Percentiles rank a stretch among this genome's conserved stretches.
Evolutionary conservation across 2,113 vertebrate genomes (phyloP).

Genomic region (Hyperopisus bebe): DNA sequence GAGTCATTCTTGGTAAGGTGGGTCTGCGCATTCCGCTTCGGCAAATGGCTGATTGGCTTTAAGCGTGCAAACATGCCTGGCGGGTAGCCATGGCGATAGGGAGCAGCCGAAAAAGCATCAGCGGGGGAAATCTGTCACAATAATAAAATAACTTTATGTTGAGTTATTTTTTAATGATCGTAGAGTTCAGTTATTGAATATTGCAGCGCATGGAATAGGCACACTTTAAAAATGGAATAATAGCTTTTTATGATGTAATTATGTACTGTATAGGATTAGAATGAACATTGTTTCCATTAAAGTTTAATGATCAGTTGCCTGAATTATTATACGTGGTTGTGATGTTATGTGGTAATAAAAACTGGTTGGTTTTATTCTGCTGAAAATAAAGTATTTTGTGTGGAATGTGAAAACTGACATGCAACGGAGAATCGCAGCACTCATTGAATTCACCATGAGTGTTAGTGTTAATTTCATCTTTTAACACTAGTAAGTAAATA

Average conservation of each 20-base stretch:
- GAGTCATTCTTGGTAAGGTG: constrained; percentile 9
- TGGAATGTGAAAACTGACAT: background rate
- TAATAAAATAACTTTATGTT: background rate
- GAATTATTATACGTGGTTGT: background rate
- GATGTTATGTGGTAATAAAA: background rate
- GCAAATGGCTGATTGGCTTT: background rate
- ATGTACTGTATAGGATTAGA: background rate
- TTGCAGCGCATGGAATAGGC: background rate
- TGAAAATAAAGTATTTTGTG: background rate
- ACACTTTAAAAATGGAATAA: background rate
- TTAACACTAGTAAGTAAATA: background rate
- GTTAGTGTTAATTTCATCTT: background rate
- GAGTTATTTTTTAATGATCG: background rate
- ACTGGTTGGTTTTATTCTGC: background rate
- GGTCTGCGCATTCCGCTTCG: background rate
- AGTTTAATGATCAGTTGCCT: background rate
- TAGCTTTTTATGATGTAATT: background rate
- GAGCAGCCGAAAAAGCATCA: background rate
- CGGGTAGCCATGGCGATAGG: background rate
- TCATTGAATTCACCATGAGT: background rate
- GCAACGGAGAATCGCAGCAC: background rate
- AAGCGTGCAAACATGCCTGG: background rate
- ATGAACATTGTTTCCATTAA: background rate
- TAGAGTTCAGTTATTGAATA: background rate
- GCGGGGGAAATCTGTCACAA: background rate